Percentiles rank a stretch among this genome's conserved stretches.
Evolutionary conservation across 2,113 vertebrate genomes (phyloP).

Genomic region (Mesoclemmys tuberculata): DNA sequence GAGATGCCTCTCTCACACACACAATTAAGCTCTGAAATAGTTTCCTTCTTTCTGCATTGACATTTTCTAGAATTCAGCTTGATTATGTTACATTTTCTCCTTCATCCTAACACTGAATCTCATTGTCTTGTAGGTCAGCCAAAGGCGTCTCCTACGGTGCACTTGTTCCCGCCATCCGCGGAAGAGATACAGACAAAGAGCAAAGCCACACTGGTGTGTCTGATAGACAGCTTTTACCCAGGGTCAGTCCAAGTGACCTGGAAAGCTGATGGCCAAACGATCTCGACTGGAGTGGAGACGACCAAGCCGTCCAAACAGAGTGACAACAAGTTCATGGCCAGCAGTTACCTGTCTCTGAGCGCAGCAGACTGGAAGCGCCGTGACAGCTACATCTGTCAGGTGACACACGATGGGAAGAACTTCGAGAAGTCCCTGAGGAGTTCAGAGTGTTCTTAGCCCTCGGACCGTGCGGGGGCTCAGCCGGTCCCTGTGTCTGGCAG

Average conservation of each 20-base stretch:
- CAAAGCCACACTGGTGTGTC: constrained; percentile 67
- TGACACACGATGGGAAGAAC: neutral
- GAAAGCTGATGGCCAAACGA: accelerated
- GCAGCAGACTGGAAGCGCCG: neutral
- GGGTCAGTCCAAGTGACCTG: accelerated
- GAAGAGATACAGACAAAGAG: accelerated
- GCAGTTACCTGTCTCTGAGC: constrained; percentile 52
- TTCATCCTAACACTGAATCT: accelerated
- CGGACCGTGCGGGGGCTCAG: accelerated
- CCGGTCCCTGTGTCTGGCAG: accelerated
- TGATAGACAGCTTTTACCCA: constrained; percentile 18
- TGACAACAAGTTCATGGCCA: constrained; percentile 59
- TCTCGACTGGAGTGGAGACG: accelerated
- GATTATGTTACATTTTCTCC: neutral
- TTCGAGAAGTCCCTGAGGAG: constrained; percentile 25
- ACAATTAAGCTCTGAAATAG: neutral
- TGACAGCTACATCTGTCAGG: constrained; percentile 34
- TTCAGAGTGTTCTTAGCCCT: constrained; percentile 6
- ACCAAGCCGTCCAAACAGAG: neutral
- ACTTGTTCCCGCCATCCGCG: accelerated
- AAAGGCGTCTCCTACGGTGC: accelerated
- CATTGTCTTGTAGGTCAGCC: neutral
- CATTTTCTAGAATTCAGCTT: neutral
- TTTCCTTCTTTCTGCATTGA: neutral
- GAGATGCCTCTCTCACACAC: neutral